These are phyloP conservation scores for Callyntrura sp. DNA, from an alignment of 2,888 invertebrate genomes.

Conservation along the genomic window DNA sequence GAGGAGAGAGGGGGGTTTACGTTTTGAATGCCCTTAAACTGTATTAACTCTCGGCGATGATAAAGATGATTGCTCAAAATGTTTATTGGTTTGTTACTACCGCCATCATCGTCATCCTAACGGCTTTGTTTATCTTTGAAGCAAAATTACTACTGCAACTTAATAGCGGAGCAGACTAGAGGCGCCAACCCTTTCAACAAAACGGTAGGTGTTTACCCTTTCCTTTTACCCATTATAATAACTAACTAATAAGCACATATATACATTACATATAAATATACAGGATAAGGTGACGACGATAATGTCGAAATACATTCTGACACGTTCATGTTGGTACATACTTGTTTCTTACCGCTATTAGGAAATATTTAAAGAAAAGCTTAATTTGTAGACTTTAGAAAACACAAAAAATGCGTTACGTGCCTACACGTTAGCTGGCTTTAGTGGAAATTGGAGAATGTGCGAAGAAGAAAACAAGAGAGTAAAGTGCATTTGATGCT, in stretches of 20 bases:
- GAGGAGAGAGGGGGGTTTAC: too few species aligned
- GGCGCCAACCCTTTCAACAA: constrained; percentile 32
- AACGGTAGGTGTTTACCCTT: not conserved
- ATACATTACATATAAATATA: too few species aligned
- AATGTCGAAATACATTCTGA: too few species aligned
- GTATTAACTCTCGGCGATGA: not conserved
- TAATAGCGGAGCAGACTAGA: constrained; percentile 27
- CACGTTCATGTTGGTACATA: too few species aligned
- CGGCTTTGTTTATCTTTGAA: not conserved
- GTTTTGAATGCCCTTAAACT: too few species aligned
- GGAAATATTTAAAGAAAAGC: too few species aligned
- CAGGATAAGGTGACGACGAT: too few species aligned
- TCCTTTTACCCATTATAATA: too few species aligned
- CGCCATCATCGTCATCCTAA: not conserved
- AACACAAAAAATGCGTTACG: not conserved
- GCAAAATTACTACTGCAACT: not conserved
- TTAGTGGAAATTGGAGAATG: constrained; percentile 38
- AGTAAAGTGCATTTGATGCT: not conserved
- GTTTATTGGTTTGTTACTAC: too few species aligned
- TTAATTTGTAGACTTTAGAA: too few species aligned
- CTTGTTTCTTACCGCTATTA: too few species aligned
- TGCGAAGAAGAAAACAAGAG: constrained; percentile 16
- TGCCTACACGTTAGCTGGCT: not conserved
- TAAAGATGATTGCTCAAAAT: not conserved
- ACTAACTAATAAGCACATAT: too few species aligned